Evolutionary conservation across 1,140 invertebrate species (phyloP).

Genomic region (Drosophila sproati): DNA sequence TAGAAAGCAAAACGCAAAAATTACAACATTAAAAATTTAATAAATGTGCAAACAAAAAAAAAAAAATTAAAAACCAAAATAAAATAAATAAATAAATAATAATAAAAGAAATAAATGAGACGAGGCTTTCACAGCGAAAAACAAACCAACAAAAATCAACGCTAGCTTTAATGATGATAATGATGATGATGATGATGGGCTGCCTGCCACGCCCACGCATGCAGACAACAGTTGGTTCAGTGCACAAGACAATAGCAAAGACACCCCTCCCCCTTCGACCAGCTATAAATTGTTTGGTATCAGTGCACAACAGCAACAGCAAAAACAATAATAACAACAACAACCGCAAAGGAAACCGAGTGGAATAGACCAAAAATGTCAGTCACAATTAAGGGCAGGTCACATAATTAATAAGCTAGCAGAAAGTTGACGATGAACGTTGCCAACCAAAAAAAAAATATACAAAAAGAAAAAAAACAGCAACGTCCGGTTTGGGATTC

Average conservation of each 20-base stretch:
- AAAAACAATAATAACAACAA: too few species aligned
- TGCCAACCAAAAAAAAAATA: neutral
- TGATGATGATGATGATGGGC: slow-evolving; percentile 20
- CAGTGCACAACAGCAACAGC: neutral
- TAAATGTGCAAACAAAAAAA: slow-evolving; percentile 47
- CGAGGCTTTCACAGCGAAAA: slow-evolving; percentile 36
- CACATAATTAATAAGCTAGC: slow-evolving; percentile 44
- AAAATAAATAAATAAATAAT: neutral
- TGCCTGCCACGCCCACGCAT: neutral
- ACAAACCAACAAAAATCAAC: slow-evolving; percentile 9
- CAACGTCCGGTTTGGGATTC: slow-evolving; percentile 7
- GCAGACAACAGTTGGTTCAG: neutral
- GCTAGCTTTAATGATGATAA: slow-evolving; percentile 25
- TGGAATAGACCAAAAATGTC: neutral
- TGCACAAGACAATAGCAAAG: slow-evolving; percentile 16
- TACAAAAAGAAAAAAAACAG: neutral
- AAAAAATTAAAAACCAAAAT: slow-evolving; percentile 5
- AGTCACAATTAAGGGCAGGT: slow-evolving; percentile 23
- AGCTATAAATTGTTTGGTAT: slow-evolving; percentile 4
- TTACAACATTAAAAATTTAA: slow-evolving; percentile 60
- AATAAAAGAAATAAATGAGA: slow-evolving; percentile 10
- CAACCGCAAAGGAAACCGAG: neutral
- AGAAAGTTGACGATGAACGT: slow-evolving; percentile 4
- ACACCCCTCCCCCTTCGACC: slow-evolving; percentile 10
- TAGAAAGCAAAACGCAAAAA: slow-evolving; percentile 39